phyloP scores from a whole-genome alignment of 2,113 vertebrate genomes.

The Daboia siamensis region DNA sequence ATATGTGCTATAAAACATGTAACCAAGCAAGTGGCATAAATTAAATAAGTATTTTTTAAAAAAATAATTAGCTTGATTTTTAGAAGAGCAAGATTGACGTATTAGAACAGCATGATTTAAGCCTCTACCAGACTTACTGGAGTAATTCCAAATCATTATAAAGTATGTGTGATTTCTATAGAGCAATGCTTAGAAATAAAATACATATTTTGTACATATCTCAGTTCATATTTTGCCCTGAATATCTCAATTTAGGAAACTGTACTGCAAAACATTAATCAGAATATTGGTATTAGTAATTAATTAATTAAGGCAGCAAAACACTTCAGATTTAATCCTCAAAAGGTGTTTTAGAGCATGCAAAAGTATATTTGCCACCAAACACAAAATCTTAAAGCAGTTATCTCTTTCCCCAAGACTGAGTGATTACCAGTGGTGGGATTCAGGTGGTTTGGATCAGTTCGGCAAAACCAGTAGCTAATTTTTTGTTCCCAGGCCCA shows the following conservation, averaged over 20 bases:
- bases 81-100: not conserved
- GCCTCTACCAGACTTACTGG: not conserved
- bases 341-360: not conserved
- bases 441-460: no score
- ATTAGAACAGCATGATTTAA: not conserved
- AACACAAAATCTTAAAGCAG: not conserved
- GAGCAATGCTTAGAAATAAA: not conserved
- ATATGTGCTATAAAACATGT: not conserved
- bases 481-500: no score
- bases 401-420: not conserved
- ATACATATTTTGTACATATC: not conserved
- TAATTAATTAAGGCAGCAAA: not conserved
- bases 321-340: not conserved
- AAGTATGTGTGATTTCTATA: not conserved
- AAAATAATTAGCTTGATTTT: not conserved
- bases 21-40: not conserved
- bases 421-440: not conserved
- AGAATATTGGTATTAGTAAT: not conserved
- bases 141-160: not conserved
- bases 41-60: not conserved
- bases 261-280: constrained; percentile 10
- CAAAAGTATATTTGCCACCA: not conserved
- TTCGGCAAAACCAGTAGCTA: no score
- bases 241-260: not conserved
- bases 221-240: not conserved